Evolutionary conservation across 2,888 invertebrate genomes (phyloP), one percentile per base, ranked within the genome.

Genomic region (Hemicrepidius hirtus): DNA sequence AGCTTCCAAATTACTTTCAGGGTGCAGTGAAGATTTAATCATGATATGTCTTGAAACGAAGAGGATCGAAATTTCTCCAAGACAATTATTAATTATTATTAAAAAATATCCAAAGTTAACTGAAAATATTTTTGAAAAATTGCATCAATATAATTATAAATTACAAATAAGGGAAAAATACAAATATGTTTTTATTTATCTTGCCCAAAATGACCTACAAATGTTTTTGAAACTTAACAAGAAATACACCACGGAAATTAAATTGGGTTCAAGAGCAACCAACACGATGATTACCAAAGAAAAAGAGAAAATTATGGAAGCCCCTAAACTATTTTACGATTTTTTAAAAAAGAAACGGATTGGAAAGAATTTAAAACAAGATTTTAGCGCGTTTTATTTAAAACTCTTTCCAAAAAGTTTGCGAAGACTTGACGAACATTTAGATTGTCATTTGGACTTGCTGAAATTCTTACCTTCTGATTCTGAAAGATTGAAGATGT

Each of bases 11-110:
- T 41, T 77, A 16, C 18, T 75, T 7, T 20, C 71, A 12, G 64
- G 49, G 0, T 77, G 77, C 37, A 73, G 71, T 9, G 12, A 20
- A 3, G 57, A 37, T 32, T 41, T 75, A 10, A 75, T 75, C 13
- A 41, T 73, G 35, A 20, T 44, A 37, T 59, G 12, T 24, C 35
- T 77, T 12, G 63, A 71, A 28, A n/a, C 40, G n/a, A 20, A 70
- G 13, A 64, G 50, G 53, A 28, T 75, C 13, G 41, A 57, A 37
- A 46, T 77, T 16, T 64, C 40, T 0, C 49, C 67, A 0, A 59
- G 57, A 32, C 74, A 74, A 20, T n/a, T 75, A 9, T 9, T 57
- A 20, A 20, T n/a, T 0, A 64, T 74, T 32, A 13, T 74, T 18
- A 71, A 74, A 49, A 71, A 20, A 20, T 44, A 75, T 64, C 41